A percentile compares a stretch with the other conserved stretches of the same genome.
Evolutionary conservation across 2,888 invertebrate species (phyloP).

Genomic region (Ellobium chinense): DNA sequence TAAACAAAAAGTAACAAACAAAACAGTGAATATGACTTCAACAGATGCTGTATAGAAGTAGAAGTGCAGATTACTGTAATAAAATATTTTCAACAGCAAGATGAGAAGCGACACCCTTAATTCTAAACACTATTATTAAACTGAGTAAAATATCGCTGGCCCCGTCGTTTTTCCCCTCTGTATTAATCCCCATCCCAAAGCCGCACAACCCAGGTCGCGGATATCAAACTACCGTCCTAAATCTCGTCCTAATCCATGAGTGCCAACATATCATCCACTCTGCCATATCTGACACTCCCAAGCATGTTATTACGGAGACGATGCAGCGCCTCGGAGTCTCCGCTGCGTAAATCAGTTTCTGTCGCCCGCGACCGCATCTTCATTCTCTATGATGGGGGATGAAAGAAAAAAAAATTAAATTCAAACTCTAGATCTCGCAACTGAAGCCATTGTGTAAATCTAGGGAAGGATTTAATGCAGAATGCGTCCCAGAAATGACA

Average conservation of each 20-base stretch:
- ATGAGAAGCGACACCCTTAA: too few species aligned
- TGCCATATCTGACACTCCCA: not conserved
- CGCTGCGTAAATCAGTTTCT: not conserved
- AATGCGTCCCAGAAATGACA: conserved; percentile 6
- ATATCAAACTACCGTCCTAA: conserved; percentile 14
- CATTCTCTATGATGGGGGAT: not conserved
- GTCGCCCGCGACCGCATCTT: not conserved
- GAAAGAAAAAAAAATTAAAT: conserved; percentile 23
- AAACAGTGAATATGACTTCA: too few species aligned
- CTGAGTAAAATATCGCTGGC: too few species aligned
- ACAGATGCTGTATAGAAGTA: too few species aligned
- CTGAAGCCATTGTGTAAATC: conserved; percentile 19
- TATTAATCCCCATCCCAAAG: not conserved
- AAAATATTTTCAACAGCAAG: too few species aligned
- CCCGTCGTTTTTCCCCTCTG: too few species aligned
- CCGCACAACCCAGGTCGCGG: not conserved
- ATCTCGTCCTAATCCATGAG: not conserved
- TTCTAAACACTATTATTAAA: too few species aligned
- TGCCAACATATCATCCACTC: conserved; percentile 9
- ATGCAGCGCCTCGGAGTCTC: not conserved
- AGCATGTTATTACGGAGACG: conserved; percentile 16
- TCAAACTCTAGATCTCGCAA: conserved; percentile 36
- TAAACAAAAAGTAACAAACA: too few species aligned
- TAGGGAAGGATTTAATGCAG: conserved; percentile 21
- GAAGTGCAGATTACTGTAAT: too few species aligned